Evolutionary conservation across 2,113 vertebrate species (phyloP), one percentile per base, ranked within the genome.

Genomic region (Pagrus major): DNA sequence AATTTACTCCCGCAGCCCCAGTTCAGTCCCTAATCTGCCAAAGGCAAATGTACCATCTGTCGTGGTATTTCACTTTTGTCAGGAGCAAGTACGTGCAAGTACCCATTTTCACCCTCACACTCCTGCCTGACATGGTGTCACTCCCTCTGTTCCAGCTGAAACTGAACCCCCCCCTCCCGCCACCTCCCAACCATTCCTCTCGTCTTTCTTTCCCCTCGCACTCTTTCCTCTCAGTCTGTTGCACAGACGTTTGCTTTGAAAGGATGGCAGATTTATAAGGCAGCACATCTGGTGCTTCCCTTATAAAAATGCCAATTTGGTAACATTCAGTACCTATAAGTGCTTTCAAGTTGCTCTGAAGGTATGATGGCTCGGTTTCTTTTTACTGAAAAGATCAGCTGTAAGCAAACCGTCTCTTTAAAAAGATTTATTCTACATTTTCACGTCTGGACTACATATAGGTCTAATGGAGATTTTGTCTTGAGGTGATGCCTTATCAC

Each of bases 271-370:
- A 91, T 94, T 92, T 93, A 92, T 80, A 86, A 81, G 89, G 75
- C 72, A 51, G 86, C 82, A 91, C 92, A 93, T 94, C 93, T 94
- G 94, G 89, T 64, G 68, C 71, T 66, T 6, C 47, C 76, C 91
- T 81, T 86, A 86, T 91, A 92, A 93, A 94, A 93, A 90, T 86
- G 88, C 87, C 90, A 78, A 49, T 88, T 91, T 90, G 82, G 80
- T 90, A 89, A 91, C 88, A 87, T 77, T 89, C 63, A 77, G 71
- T 58, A 76, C 65, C 68, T 65, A 66, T 76, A 76, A 77, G 84
- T 41, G 64, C 82, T 87, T 85, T 90, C 29, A 83, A 74, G 86
- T 71, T 83, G 46, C 61, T 76, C 61, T 72, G 14, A 78, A 81
- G 25, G 78, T 80, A 81, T 23, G 16, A 25, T 46, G 29, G 67